Base-by-base conservation (phyloP, 2,888 invertebrate species). In the Tinea semifulvella region DNA sequence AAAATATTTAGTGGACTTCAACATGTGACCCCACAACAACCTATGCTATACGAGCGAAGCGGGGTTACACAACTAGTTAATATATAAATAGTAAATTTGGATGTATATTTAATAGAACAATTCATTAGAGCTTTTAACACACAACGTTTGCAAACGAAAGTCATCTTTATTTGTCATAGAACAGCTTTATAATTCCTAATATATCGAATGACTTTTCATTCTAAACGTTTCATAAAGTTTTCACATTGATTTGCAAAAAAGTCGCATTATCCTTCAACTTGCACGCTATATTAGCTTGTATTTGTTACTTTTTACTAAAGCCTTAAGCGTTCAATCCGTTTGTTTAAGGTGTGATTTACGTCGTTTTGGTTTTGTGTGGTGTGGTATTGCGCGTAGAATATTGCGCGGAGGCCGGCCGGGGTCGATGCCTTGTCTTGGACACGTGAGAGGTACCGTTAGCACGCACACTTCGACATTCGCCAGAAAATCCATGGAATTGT, bases 381-480 rank as follows among this genome's bases (percentile, higher is more conserved):
- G 44, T 45, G 49, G 61, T 69, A 71, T 73, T 74, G 68, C 69
- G 72, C 74, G 69, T 71, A 71, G 69, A 72, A 72, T 69, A 71
- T 65, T 65, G 72, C 68, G 77, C 72, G 65, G 75, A 73, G 76
- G 76, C 77, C 74, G 71, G 16, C 19, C 44, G 73, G 76, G 79
- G 79, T 79, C 79, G 79, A 72, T 80, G 79, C 79, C 73, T 58
- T 62, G 44, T 61, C 57, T 61, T 68, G 68, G 76, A 74, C 79
- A 79, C 79, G 79, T 79, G 79, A 77, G 62, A 58, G 56, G 36
- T 68, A 74, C 79, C 79, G 79, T 80, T 80, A 80, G 59, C 59
- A 58, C 68, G 67, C 66, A 67, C 67, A 68, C 68, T 56, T 65
- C 60, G 56, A 61, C 58, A 65, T 63, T 63, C 43, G 18, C 39